Base-by-base conservation (phyloP, 2,888 invertebrate species). In the Axea sp. region DNA sequence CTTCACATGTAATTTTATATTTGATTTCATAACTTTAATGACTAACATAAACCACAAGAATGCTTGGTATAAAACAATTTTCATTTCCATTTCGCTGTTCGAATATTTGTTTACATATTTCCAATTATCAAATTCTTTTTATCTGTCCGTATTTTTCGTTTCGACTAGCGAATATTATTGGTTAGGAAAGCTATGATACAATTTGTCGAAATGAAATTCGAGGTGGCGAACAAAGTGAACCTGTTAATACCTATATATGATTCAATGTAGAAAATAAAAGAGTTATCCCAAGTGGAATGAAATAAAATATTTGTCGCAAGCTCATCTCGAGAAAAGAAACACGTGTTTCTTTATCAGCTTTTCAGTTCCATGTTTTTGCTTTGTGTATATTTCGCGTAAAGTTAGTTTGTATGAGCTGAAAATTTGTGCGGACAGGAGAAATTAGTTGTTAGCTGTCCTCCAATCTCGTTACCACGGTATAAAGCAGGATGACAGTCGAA, bases 361-460 rank as follows among this genome's bases (percentile, higher is more conserved):
- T 24, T 43, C 43, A 26, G 28, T 51, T 8, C 12, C 22, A 11
- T n/a, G n/a, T n/a, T n/a, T n/a, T n/a, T 9, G 14, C 12, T 43
- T 30, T 22, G 35, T 19, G 26, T 24, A 57, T 12, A 41, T 14
- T 33, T 24, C 24, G 33, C 33, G 12, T 33, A 26, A 67, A 53
- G 43, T 51, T 35, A 41, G 60, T 69, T 47, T 12, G 60, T 30
- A 35, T 41, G 39, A 49, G 39, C 43, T 33, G 51, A 47, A 73
- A 76, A 57, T 62, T 69, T 15, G 30, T 22, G 60, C 14, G 51
- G 2, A 41, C 30, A 41, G 81, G 81, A 81, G 80, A 81, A 81
- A 81, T 81, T 81, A 81, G 79, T 81, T 81, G 81, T 81, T 81
- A 81, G 74, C 68, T 47, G 51, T 39, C 47, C 53, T 53, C 39